Percentiles rank a stretch among this genome's conserved stretches.
phyloP scores from a whole-genome alignment of 2,797 vertebrate genomes.

The Tachyglossus aculeatus region DNA sequence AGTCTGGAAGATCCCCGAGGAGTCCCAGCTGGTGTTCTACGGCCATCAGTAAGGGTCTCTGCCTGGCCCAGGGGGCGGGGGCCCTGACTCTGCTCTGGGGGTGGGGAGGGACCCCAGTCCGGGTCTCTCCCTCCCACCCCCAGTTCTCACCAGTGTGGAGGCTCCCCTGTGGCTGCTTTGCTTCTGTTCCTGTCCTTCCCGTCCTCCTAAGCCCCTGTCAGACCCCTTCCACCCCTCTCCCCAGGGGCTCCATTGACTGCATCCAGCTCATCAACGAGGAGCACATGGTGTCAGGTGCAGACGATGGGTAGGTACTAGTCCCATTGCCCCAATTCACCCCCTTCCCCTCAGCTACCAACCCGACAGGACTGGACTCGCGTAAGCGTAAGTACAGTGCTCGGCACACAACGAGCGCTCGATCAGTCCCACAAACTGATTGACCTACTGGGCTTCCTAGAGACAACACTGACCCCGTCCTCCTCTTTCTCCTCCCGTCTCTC shows the following conservation, averaged over 20 bases:
- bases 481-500: background rate
- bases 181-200: background rate
- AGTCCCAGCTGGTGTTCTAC: conserved; percentile 93
- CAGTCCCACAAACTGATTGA: too few relatives aligned
- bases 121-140: background rate
- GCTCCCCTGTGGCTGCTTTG: background rate
- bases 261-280: conserved; percentile 96
- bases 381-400: too few relatives aligned
- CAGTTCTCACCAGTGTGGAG: rapidly evolving
- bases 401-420: too few relatives aligned
- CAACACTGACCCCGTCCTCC: background rate
- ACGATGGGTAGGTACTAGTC: conserved; percentile 86
- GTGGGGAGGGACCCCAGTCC: background rate
- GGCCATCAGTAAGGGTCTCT: conserved; percentile 87
- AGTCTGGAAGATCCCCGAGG: conserved; percentile 97
- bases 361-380: too few relatives aligned
- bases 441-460: too few relatives aligned
- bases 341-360: background rate
- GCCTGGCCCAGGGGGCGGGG: rapidly evolving
- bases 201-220: background rate
- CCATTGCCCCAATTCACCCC: too few relatives aligned
- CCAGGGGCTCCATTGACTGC: conserved; percentile 93
- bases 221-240: background rate
- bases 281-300: conserved; percentile 91
- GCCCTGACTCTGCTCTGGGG: rapidly evolving